Evolutionary conservation across 2,113 vertebrate species (phyloP).

Genomic region (Mus musculus): GRCm39 chr11:7803001-7803500

Average conservation of each 20-base stretch:
- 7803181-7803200: background rate
- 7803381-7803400: background rate
- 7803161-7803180: background rate
- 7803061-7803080: background rate
- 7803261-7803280: background rate
- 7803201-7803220: background rate
- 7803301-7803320: background rate
- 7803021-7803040: background rate
- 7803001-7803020: background rate
- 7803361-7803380: background rate
- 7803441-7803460: background rate
- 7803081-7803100: background rate
- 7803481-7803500: background rate
- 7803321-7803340: background rate
- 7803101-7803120: background rate
- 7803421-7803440: background rate
- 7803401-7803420: background rate
- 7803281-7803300: background rate
- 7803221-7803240: background rate
- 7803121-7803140: background rate
- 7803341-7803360: background rate
- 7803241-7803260: background rate
- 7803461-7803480: too few relatives aligned
- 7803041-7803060: background rate
- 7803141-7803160: background rate